Base-by-base conservation (phyloP, 2,888 invertebrate genomes). In the Cheilosia scutellata region DNA sequence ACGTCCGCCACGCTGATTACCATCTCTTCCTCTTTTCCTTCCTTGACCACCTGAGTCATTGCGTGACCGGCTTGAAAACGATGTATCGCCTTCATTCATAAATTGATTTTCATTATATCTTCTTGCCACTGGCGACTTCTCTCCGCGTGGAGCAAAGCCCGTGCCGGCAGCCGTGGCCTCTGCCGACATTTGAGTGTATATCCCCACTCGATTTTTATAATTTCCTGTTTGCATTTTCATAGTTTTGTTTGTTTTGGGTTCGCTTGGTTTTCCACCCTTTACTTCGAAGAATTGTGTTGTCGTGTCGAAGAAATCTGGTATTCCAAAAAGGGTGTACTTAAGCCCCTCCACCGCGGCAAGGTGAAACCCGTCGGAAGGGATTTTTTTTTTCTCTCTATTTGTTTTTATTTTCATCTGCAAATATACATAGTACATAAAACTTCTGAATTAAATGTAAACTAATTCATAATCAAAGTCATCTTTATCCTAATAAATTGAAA, bases 101-200 rank as follows among this genome's bases (percentile, higher is more conserved):
- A 31, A 2, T 53, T 27, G 42, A 31, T 68, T 68, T 29, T 2
- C 16, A 47, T 40, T 31, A 37, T 37, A 37, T 0, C 0, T 58
- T 51, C 1, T 51, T 72, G 53, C 49, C 79, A 80, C 79, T 83
- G 84, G 79, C 79, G 83, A 87, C 83, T 87, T 66, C 42, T 63
- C 76, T 44, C 62, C 62, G 63, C 55, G 25, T 31, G 60, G 68
- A 60, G 79, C 62, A 33, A 77, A 87, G 79, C 75, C 87, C 75
- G 72, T 75, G 87, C 76, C 84, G 79, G 40, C 58, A 84, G 84
- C 63, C 83, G 84, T 63, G 76, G 72, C 72, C 25, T 66, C 87
- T 79, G 49, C 13, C 78, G 87, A 83, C 83, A 57, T 44, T 83
- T 83, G 83, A 84, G 75, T 58, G 66, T 58, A 83, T 79, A 83